Conservation (phyloP, 2,888 invertebrate species). For the Deroplatys truncata region DNA sequence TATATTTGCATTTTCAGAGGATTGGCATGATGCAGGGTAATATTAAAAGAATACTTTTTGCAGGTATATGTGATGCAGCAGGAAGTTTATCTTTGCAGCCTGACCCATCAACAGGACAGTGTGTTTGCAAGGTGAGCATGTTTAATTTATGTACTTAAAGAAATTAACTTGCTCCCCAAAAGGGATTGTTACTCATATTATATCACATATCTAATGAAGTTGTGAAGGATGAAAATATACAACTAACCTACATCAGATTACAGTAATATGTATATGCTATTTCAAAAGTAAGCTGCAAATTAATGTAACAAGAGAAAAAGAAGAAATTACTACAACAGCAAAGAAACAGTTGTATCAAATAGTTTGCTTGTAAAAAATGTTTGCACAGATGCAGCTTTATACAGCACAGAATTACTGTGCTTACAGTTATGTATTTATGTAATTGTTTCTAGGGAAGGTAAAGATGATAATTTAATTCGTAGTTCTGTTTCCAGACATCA, state of each 20-base stretch:
- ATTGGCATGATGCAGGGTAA: neutral
- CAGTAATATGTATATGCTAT: too few relatives aligned
- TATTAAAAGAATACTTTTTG: neutral
- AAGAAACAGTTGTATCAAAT: neutral
- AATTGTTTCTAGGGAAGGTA: too few relatives aligned
- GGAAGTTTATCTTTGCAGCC: constrained; percentile 61
- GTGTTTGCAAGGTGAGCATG: constrained; percentile 65
- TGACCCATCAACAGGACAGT: constrained; percentile 53
- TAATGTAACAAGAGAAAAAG: neutral
- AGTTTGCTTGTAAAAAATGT: neutral
- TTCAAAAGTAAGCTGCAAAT: neutral
- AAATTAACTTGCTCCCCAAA: too few relatives aligned
- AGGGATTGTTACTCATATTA: too few relatives aligned
- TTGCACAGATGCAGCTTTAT: too few relatives aligned
- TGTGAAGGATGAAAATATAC: neutral
- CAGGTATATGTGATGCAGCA: constrained; percentile 63
- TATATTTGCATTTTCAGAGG: too few relatives aligned
- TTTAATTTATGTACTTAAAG: neutral
- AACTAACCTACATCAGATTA: neutral
- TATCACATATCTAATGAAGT: too few relatives aligned
- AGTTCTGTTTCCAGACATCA: neutral
- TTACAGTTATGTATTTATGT: too few relatives aligned
- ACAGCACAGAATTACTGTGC: too few relatives aligned
- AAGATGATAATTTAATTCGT: neutral
- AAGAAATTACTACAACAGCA: neutral